Evolutionary conservation across 2,797 vertebrate species (phyloP).

Genomic region (Paguma larvata): DNA sequence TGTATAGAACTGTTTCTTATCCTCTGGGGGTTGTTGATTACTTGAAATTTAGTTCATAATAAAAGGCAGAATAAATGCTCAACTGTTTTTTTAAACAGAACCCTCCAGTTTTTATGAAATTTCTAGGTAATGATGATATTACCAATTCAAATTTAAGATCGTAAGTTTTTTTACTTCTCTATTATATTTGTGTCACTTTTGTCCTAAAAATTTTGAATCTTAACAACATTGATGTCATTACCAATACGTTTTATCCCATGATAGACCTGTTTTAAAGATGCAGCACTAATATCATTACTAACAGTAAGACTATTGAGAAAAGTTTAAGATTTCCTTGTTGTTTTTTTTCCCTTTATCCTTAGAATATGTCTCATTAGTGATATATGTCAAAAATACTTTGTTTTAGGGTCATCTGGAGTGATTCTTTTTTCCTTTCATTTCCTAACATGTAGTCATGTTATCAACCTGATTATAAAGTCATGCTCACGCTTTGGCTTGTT

Average conservation of each 20-base stretch:
- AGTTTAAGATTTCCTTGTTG: slow-evolving; percentile 13
- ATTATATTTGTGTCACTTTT: neutral
- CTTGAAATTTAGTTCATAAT: neutral
- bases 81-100: neutral
- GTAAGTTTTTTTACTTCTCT: neutral
- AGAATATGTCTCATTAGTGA: neutral
- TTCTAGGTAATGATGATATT: neutral
- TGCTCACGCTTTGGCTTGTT: slow-evolving; percentile 49
- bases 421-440: neutral
- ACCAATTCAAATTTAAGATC: slow-evolving; percentile 10
- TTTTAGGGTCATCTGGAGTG: neutral
- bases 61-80: neutral
- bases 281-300: neutral
- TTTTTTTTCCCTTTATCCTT: neutral
- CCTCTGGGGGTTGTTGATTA: neutral
- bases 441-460: slow-evolving; percentile 3
- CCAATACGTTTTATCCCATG: neutral
- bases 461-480: slow-evolving; percentile 51
- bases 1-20: neutral
- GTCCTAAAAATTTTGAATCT: neutral
- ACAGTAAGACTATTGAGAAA: neutral
- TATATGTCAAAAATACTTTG: slow-evolving; percentile 26
- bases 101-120: slow-evolving; percentile 27
- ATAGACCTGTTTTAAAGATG: neutral
- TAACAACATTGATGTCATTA: neutral